Evolutionary conservation across 2,888 invertebrate species (phyloP), one percentile per base, ranked within the genome.

Genomic region (Galerucella nymphaeae): DNA sequence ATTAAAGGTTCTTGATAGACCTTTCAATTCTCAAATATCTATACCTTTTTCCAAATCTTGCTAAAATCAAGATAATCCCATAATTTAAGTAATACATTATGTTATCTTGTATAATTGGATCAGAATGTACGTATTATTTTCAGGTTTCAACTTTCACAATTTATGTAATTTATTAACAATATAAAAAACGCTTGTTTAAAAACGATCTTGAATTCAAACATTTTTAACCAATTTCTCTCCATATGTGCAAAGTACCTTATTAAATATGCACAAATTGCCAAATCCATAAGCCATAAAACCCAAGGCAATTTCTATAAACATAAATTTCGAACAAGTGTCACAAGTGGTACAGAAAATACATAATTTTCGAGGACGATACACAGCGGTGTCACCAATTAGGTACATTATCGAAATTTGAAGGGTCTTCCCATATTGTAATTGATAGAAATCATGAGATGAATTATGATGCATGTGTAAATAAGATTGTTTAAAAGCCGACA

Each of bases 291-390:
- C 23, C 14, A 58, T 58, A 58, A 58, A 58, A 58, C 30, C n/a
- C 30, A 58, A 58, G 58, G 58, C 58, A 30, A 58, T 58, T 23
- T 23, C 30, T 30, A 58, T 30, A 58, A 58, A 58, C 58, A 58
- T 58, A 58, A 23, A 58, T 58, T 30, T 58, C 30, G 30, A 14
- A 58, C 14, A 58, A 58, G 58, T 58, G 58, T 58, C 30, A 58
- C 30, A 16, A 58, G 8, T 53, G 53, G 18, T 16, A 18, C 53
- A 10, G 16, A 53, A 53, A 58, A 30, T 58, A 23, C 30, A 23
- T 58, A 23, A 23, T n/a, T 30, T 53, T 53, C n/a, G 16, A 53
- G 45, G 45, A 45, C 45, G 45, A 11, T 14, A 13, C 20, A 23
- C 57, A 57, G 20, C 13, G 57, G 58, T 30, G 30, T 23, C 13